Base-by-base conservation (phyloP, 2,797 vertebrate species). In the Rhinichthys osculus region DNA sequence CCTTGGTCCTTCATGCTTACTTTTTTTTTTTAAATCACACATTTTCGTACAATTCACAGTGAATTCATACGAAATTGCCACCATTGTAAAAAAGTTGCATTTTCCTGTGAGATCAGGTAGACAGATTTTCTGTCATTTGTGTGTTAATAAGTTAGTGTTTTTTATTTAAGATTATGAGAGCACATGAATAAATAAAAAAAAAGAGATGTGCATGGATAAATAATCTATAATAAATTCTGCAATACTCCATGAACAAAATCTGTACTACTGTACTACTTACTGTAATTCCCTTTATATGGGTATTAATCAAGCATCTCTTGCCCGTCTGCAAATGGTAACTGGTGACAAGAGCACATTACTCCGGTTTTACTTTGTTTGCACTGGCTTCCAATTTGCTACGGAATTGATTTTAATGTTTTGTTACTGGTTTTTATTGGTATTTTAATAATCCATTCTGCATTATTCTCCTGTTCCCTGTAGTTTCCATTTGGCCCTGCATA, bases 401-500 rank as follows among this genome's bases (percentile, higher is more conserved):
- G 5, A 50, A 17, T 50, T 50, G 5, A 50, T 50, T 50, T 50
- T 6, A 47, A 50, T 50, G 47, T 50, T 5, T 50, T 50, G 47
- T 50, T 50, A 17, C 47, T 50, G 47, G 14, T 17, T 50, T 50
- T 50, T 50, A 50, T 50, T 50, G 47, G 16, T 50, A 50, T 50
- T 50, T 17, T 1, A 50, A 50, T 38, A 59, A 78, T 78, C 33
- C 33, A 78, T 59, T 62, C 38, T 64, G 57, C 38, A 78, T 57
- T 62, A 40, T 82, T 21, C 14, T 52, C 16, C 73, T 62, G 27
- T 64, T 64, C 52, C 74, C 50, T n/a, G 33, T 33, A n/a, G 33
- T 77, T 77, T 77, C 52, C 74, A 72, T 73, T 47, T 70, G 35
- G 35, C 19, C 27, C 5, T 50, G n/a, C 50, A 40, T 67, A 72